A percentile compares a stretch with the other conserved stretches of the same genome.
Conservation (phyloP, 1,140 invertebrate genomes). For the Aphelinus atriplicis region DNA sequence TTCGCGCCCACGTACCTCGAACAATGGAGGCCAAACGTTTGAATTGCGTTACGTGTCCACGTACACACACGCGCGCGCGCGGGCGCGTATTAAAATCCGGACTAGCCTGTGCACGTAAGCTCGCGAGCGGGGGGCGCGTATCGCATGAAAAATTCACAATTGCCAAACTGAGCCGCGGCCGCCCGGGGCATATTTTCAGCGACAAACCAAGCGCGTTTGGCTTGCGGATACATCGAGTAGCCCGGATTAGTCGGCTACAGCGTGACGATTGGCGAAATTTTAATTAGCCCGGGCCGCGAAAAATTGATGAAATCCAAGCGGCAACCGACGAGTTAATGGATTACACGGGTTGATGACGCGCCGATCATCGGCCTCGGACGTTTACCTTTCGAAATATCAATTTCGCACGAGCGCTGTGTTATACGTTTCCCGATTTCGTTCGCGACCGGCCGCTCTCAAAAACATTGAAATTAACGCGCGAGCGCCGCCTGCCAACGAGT, state of each 20-base stretch:
- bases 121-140: too few species aligned
- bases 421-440: slow-evolving; percentile 22
- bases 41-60: background rate
- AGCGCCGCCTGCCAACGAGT: too few species aligned
- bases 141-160: slow-evolving; percentile 18
- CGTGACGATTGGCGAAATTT: slow-evolving; percentile 21
- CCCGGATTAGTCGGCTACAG: background rate
- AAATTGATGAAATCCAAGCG: slow-evolving; percentile 12
- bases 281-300: slow-evolving; percentile 24
- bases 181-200: slow-evolving; percentile 8
- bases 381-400: slow-evolving; percentile 25
- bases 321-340: slow-evolving; percentile 8
- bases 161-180: background rate
- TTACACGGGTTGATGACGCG: background rate
- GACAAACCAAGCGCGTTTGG: background rate
- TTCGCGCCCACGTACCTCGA: background rate
- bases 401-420: background rate
- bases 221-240: background rate
- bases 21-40: background rate
- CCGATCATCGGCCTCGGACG: background rate
- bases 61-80: background rate
- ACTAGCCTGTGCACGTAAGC: too few species aligned
- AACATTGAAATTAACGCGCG: background rate
- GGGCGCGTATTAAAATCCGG: too few species aligned
- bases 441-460: slow-evolving; percentile 7